A percentile compares a stretch with the other conserved stretches of the same genome.
phyloP scores from a whole-genome alignment of 1,140 invertebrate species.

The Drosophila nikananu region DNA sequence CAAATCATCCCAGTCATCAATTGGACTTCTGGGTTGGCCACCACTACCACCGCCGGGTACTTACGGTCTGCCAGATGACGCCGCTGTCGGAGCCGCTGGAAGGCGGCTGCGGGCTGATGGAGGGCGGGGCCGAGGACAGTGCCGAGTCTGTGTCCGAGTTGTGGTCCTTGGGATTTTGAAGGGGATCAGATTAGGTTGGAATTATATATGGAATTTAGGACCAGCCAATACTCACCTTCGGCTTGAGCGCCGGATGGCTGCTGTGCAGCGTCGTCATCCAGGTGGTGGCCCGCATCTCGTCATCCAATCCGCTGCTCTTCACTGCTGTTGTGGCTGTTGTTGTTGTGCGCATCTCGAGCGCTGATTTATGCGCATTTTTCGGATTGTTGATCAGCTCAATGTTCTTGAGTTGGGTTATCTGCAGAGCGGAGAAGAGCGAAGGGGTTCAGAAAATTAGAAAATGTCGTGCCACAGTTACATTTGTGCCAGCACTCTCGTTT shows the following conservation, averaged over 20 bases:
- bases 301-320: conserved; percentile 42
- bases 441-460: conserved; percentile 45
- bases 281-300: conserved; percentile 53
- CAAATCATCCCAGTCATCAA: conserved; percentile 15
- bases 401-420: conserved; percentile 85
- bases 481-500: conserved; percentile 44
- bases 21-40: background rate
- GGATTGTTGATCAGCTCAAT: conserved; percentile 84
- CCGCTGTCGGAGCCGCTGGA: conserved; percentile 75
- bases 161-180: conserved; percentile 54
- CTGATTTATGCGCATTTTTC: conserved; percentile 81
- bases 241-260: conserved; percentile 51
- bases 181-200: background rate
- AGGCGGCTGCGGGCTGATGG: conserved; percentile 84
- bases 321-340: conserved; percentile 7
- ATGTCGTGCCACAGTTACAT: conserved; percentile 56
- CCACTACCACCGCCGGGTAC: conserved; percentile 26
- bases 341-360: conserved; percentile 67
- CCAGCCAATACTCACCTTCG: conserved; percentile 53
- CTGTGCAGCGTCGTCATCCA: conserved; percentile 66
- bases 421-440: background rate
- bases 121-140: conserved; percentile 83
- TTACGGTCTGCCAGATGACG: conserved; percentile 85
- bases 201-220: background rate
- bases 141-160: conserved; percentile 85